These are phyloP conservation scores for Cisticola juncidis DNA, from an alignment of 2,113 vertebrate species.

Conservation along the genomic window DNA sequence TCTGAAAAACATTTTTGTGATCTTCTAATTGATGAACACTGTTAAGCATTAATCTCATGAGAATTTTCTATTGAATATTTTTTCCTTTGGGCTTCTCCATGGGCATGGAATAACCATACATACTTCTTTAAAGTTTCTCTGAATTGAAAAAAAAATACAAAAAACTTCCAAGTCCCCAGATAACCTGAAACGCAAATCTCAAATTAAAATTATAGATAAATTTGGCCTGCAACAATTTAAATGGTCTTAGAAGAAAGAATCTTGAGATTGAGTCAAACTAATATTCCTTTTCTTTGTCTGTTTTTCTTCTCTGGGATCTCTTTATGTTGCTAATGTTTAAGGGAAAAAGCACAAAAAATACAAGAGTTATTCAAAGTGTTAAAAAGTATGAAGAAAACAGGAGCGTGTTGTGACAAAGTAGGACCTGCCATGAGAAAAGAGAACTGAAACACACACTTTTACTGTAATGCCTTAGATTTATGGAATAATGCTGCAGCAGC, in stretches of 20 bases:
- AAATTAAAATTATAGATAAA: not conserved
- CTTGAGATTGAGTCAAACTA: not conserved
- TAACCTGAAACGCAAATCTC: accelerated
- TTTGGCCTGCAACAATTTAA: not conserved
- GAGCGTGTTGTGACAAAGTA: not conserved
- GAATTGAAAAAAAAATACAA: not conserved
- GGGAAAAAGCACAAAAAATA: not conserved
- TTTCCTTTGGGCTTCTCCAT: not conserved
- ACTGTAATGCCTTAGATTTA: not conserved
- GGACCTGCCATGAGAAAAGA: not conserved
- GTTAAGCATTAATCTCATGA: not conserved
- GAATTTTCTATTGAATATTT: not conserved
- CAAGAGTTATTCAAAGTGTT: not conserved
- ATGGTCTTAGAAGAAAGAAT: not conserved
- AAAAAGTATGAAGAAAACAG: not conserved
- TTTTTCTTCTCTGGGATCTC: not conserved
- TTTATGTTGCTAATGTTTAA: not conserved
- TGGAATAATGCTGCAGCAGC: not conserved
- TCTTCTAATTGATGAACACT: not conserved
- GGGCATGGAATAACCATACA: accelerated
- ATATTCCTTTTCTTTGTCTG: not conserved
- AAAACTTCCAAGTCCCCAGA: not conserved
- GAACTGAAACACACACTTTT: not conserved
- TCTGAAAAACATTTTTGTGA: not conserved
- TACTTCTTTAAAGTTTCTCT: not conserved